Percentiles rank a stretch among this genome's conserved stretches.
Conservation (phyloP, 2,113 vertebrate species). For the Xenopus borealis region DNA sequence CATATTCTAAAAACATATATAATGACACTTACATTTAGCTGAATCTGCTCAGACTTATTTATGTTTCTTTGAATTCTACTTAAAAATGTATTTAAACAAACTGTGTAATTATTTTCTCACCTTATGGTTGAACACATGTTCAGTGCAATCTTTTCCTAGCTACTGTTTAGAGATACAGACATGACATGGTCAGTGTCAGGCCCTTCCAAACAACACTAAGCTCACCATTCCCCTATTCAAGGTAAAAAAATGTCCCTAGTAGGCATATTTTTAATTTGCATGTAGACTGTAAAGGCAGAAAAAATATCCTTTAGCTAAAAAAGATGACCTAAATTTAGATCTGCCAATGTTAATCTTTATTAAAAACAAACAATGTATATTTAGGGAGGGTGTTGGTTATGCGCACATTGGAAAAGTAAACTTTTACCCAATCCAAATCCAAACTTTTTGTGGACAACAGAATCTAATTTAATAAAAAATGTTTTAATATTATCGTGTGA, state of each 20-base stretch:
- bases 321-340: constrained; percentile 29
- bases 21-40: background rate
- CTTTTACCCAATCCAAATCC: background rate
- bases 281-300: constrained; percentile 17
- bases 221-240: too few relatives aligned
- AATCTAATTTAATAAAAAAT: too few relatives aligned
- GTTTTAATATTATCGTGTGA: too few relatives aligned
- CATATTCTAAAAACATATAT: too few relatives aligned
- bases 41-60: constrained; percentile 39
- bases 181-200: background rate
- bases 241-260: too few relatives aligned
- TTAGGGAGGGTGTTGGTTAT: background rate
- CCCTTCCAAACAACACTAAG: too few relatives aligned
- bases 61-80: constrained; percentile 32
- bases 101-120: constrained; percentile 33
- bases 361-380: constrained; percentile 17
- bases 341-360: constrained; percentile 1
- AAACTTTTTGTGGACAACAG: too few relatives aligned
- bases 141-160: constrained; percentile 44
- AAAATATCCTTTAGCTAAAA: constrained; percentile 22
- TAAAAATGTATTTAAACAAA: constrained; percentile 21
- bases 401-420: background rate
- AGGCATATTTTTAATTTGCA: constrained; percentile 19
- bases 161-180: constrained; percentile 38
- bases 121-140: constrained; percentile 21